Evolutionary conservation across 1,140 invertebrate genomes (phyloP), one percentile per base, ranked within the genome.

Genomic region (Polypedilum vanderplanki): DNA sequence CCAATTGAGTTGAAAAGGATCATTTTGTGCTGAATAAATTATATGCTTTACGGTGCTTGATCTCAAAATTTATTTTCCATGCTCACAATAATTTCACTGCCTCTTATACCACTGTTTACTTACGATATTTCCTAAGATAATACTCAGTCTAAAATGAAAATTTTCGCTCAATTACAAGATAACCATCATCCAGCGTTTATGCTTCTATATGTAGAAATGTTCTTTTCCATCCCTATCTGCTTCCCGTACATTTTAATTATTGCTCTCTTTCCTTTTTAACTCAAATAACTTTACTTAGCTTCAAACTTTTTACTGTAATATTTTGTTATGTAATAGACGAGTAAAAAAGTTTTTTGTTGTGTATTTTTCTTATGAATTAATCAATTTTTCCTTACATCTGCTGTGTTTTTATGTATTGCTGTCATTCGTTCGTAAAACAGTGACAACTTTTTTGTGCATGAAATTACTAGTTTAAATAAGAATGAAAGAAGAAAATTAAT

Each of bases 41-140:
- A 57, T 57, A 57, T n/a, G 46, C 46, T 57, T 57, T 57, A 57
- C 46, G 46, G 46, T 57, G 9, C 46, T n/a, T 57, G 46, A 75
- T 67, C 73, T 74, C 73, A 67, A 74, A 75, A 74, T 75, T 40
- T 70, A 75, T 20, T 22, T 75, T 74, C 18, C 75, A 67, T 79
- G 79, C 79, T 78, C 77, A 74, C 67, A 75, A 77, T 20, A 73
- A 74, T 76, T 41, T 73, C 73, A 64, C 33, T 75, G 64, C 9
- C 33, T 33, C 24, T 33, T 33, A 5, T 33, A 5, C 24, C 5
- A 5, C 24, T 33, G 5, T 33, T 33, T 33, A 33, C 24, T 33
- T 33, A 33, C 24, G 5, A 33, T 33, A 33, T 33, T 33, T 33
- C 24, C 24, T 33, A 33, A 33, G 24, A 33, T 33, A 33, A 33